phyloP scores from a whole-genome alignment of 1,140 invertebrate genomes.

The Diprion similis region DNA sequence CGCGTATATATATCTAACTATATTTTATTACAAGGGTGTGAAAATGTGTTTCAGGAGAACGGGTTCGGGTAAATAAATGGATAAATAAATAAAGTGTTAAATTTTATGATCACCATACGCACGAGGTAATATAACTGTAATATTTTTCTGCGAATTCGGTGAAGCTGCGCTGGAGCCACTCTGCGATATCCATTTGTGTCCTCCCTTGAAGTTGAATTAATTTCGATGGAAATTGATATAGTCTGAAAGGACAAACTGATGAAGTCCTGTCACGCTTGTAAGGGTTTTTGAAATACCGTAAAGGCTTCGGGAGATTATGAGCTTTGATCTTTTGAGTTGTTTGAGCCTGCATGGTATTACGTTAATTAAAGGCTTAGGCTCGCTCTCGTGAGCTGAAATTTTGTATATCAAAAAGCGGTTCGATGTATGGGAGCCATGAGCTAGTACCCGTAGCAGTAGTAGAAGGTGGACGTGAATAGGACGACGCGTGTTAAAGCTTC shows the following conservation, averaged over 20 bases:
- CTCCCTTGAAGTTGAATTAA: background rate
- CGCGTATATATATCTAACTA: no score
- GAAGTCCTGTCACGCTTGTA: background rate
- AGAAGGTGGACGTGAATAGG: no score
- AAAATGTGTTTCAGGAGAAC: no score
- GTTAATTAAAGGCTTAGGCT: background rate
- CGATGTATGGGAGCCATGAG: background rate
- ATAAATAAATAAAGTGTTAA: no score
- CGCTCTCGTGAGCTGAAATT: background rate
- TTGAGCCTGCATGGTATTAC: background rate
- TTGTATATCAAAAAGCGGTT: background rate
- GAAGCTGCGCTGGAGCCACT: no score
- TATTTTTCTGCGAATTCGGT: no score
- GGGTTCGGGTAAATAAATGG: no score
- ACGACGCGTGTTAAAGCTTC: no score
- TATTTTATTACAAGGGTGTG: no score
- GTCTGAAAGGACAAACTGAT: background rate
- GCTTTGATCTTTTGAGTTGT: background rate
- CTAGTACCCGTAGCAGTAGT: no score
- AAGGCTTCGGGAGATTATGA: background rate
- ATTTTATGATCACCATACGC: no score
- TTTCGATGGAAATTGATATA: constrained; percentile 1
- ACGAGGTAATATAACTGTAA: no score
- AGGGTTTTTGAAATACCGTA: constrained; percentile 1
- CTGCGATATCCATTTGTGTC: background rate